Evolutionary conservation across 2,113 vertebrate genomes (phyloP).

Genomic region (Leptobrachium leishanense): DNA sequence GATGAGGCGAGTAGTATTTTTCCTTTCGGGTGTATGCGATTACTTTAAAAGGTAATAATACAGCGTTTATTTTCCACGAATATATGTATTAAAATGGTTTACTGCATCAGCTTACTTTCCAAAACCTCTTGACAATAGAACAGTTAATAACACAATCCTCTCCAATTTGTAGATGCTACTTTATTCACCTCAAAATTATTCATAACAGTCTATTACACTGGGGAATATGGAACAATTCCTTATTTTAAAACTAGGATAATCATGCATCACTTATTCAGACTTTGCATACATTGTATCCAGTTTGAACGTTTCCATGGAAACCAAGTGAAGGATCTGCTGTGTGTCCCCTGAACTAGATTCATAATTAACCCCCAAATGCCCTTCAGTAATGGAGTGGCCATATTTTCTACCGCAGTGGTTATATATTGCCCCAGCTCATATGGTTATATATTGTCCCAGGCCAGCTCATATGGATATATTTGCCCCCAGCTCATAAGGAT

Average conservation of each 20-base stretch:
- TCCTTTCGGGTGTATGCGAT: no score
- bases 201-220: slow-evolving; percentile 14
- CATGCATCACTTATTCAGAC: slow-evolving; percentile 47
- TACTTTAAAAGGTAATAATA: no score
- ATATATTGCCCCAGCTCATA: no score
- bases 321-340: neutral
- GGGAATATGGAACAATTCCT: slow-evolving; percentile 23
- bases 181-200: slow-evolving; percentile 14
- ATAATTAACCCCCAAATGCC: slow-evolving; percentile 33
- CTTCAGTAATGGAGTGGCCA: neutral
- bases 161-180: neutral
- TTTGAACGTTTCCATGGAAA: slow-evolving; percentile 39
- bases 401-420: neutral
- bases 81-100: no score
- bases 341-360: neutral
- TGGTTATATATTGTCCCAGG: no score
- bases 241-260: slow-evolving; percentile 55
- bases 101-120: no score
- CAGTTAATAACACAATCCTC: neutral
- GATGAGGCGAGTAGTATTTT: no score
- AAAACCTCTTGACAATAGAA: no score
- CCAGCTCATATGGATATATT: no score
- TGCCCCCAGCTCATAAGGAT: no score
- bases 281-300: slow-evolving; percentile 34
- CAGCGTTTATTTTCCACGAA: no score